Conservation (phyloP, 2,888 invertebrate genomes). For the Ellobium chinense region DNA sequence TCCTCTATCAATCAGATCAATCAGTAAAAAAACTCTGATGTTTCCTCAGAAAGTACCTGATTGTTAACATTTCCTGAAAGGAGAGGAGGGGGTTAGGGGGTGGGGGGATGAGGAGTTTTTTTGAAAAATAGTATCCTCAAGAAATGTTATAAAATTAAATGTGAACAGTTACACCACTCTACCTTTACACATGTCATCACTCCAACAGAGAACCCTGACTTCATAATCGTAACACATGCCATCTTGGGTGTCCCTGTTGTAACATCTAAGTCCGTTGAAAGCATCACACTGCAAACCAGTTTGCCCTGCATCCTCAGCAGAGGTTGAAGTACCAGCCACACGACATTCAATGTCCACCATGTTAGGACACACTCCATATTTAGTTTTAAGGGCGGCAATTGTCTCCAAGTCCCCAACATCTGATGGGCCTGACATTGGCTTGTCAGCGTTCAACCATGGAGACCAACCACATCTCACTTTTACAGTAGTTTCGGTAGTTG, state of each 20-base stretch:
- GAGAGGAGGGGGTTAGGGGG: no score
- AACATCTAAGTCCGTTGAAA: conserved; percentile 68
- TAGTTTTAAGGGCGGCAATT: conserved; percentile 52
- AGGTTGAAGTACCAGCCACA: conserved; percentile 58
- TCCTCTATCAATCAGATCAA: no score
- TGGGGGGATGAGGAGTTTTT: no score
- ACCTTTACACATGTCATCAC: conserved; percentile 15
- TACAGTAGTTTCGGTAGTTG: background rate
- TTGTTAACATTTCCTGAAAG: no score
- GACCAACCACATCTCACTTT: conserved; percentile 65
- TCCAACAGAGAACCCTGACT: conserved; percentile 86
- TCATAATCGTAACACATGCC: conserved; percentile 88
- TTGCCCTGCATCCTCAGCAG: conserved; percentile 61
- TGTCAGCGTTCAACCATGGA: conserved; percentile 64
- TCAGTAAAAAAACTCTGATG: no score
- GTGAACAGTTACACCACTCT: no score
- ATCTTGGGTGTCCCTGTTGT: conserved; percentile 61
- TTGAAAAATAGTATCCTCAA: no score
- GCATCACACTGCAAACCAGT: conserved; percentile 64
- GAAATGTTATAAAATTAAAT: no score
- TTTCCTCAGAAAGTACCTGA: no score
- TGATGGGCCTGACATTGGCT: conserved; percentile 51
- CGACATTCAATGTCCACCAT: conserved; percentile 64
- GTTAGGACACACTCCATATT: conserved; percentile 63
- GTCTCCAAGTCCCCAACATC: conserved; percentile 66